Evolutionary conservation across 2,797 vertebrate species (phyloP).

Genomic region (Tympanoctomys barrerae): DNA sequence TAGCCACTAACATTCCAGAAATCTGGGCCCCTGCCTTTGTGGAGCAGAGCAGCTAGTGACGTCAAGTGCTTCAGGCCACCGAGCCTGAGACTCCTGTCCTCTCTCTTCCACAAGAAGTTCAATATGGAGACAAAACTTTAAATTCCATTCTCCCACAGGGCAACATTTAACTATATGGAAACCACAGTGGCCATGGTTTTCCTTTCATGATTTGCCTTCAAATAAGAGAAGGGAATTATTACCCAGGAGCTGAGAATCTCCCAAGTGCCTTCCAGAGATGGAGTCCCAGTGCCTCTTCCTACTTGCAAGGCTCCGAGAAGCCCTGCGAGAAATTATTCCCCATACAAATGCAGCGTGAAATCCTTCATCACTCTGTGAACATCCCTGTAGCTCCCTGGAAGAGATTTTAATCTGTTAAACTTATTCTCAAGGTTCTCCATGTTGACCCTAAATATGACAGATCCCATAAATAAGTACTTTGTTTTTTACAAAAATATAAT

Average conservation of each 20-base stretch:
- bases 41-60: neutral
- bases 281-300: neutral
- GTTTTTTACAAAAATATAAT: conserved; percentile 33
- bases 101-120: neutral
- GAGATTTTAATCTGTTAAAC: neutral
- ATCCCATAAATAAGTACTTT: conserved; percentile 9
- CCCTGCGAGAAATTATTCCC: neutral
- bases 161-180: neutral
- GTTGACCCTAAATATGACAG: neutral
- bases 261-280: neutral
- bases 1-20: neutral
- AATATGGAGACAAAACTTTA: conserved; percentile 5
- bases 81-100: neutral
- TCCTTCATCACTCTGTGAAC: conserved; percentile 22
- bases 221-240: neutral
- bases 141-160: neutral
- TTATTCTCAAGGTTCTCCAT: neutral
- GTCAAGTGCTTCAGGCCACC: neutral
- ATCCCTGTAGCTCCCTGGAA: neutral
- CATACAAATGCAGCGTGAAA: neutral
- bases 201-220: conserved; percentile 38
- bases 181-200: neutral
- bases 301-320: conserved; percentile 30
- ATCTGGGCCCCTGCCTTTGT: neutral
- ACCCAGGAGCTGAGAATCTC: neutral